phyloP scores from a whole-genome alignment of 2,797 vertebrate genomes.

The Meda fulgida region DNA sequence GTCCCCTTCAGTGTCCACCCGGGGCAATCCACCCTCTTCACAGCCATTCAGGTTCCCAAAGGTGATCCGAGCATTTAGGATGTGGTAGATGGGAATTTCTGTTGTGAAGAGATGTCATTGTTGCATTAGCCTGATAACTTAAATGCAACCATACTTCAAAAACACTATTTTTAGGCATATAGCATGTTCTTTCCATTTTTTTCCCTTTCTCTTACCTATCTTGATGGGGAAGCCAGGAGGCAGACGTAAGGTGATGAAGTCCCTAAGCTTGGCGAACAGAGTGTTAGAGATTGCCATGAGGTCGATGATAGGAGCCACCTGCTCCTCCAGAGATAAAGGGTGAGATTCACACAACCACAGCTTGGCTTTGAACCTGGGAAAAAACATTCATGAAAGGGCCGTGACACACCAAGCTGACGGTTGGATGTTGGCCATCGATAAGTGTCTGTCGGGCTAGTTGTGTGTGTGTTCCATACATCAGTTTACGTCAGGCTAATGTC shows the following conservation, averaged over 20 bases:
- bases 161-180: neutral
- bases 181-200: neutral
- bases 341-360: constrained; percentile 97
- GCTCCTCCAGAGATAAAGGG: constrained; percentile 91
- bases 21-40: constrained; percentile 82
- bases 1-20: constrained; percentile 58
- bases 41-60: constrained; percentile 97
- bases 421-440: neutral
- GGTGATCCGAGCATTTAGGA: constrained; percentile 96
- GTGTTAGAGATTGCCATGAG: constrained; percentile 98
- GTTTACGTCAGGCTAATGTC: neutral
- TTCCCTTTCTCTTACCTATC: constrained; percentile 81
- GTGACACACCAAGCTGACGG: neutral
- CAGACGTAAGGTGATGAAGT: constrained; percentile 94
- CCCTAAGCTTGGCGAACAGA: constrained; percentile 93
- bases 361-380: constrained; percentile 93
- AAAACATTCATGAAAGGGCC: constrained; percentile 1
- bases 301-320: constrained; percentile 96
- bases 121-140: neutral
- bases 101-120: constrained; percentile 23
- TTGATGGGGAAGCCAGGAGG: constrained; percentile 95
- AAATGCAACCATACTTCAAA: neutral
- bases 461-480: neutral
- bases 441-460: neutral
- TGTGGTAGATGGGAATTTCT: constrained; percentile 99